Evolutionary conservation across 2,113 vertebrate species (phyloP).

Genomic region (Melanotaenia duboulayi): DNA sequence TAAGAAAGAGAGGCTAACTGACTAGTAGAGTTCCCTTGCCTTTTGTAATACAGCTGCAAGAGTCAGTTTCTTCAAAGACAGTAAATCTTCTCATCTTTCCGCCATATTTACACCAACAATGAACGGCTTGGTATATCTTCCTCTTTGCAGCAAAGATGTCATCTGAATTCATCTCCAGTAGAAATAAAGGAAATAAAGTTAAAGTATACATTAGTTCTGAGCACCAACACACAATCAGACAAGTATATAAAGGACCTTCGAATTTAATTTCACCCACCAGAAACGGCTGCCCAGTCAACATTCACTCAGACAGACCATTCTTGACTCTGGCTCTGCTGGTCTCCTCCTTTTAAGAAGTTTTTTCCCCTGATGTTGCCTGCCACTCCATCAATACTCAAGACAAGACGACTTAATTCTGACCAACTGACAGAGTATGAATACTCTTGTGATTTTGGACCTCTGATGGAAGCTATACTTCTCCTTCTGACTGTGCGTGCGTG

Average conservation of each 20-base stretch:
- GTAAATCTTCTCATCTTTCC: neutral
- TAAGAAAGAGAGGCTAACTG: too few relatives aligned
- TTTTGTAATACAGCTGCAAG: too few relatives aligned
- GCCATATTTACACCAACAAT: neutral
- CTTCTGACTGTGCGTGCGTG: too few relatives aligned
- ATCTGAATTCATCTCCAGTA: neutral
- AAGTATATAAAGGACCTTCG: slow-evolving; percentile 18
- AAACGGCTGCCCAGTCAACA: slow-evolving; percentile 2
- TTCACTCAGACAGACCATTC: slow-evolving; percentile 37
- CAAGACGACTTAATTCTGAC: too few relatives aligned
- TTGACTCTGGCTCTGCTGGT: neutral
- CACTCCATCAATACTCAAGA: too few relatives aligned
- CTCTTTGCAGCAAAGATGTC: neutral
- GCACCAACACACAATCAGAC: slow-evolving; percentile 1
- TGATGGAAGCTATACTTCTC: too few relatives aligned
- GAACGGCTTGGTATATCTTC: neutral
- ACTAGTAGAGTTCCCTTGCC: too few relatives aligned
- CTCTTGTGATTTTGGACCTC: too few relatives aligned
- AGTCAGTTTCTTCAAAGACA: neutral
- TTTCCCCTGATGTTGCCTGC: too few relatives aligned
- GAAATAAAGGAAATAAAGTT: neutral
- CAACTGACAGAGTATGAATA: too few relatives aligned
- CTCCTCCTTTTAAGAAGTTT: too few relatives aligned
- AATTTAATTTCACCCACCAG: slow-evolving; percentile 39
- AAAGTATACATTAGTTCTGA: neutral